Base-by-base conservation (phyloP, 2,797 vertebrate species). In the Dicrostonyx torquatus region DNA sequence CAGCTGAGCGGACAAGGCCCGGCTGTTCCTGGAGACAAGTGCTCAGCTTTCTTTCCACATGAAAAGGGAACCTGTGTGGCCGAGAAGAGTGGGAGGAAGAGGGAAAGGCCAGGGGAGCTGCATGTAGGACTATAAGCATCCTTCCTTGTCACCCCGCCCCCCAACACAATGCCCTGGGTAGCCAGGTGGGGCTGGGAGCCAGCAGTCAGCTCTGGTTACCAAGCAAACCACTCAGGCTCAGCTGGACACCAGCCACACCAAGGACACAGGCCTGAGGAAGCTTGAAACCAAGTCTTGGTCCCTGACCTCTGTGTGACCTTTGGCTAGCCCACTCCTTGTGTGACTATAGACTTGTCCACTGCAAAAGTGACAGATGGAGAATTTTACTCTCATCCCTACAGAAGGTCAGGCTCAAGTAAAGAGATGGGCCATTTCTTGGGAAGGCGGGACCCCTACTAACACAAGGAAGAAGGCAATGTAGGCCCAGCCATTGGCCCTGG, bases 11-110 rank as follows among this genome's bases (percentile, higher is more conserved):
- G 95, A 96, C 88, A 97, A 95, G 93, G 97, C 97, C 96, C 94
- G 89, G 97, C 95, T 97, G 97, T 93, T 96, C 92, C 79, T 85
- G 91, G 75, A 97, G 97, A 95, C 96, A 97, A 98, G 97, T 34
- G 80, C 94, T 85, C 97, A 88, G 95, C 97, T 98, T 97, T 96
- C 97, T 97, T 96, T 53, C 2, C 96, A 93, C 96, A 96, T 96
- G 96, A 98, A 97, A 96, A 95, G 92, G 96, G 93, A 72, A 97
- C 94, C 97, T 96, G 91, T 97, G 95, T 97, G 76, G 79, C 88
- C 70, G 2, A 29, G 50, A 73, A 50, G 86, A 68, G 70, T 83
- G 90, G 80, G 20, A 53, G 93, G 87, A 64, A 73, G 78, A 64
- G 70, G 77, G 66, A 75, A 95, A 77, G 89, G 58, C 91, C 90